Conservation (phyloP, 64 coral and sea anemone genomes). For the Astreopora myriophthalma region DNA sequence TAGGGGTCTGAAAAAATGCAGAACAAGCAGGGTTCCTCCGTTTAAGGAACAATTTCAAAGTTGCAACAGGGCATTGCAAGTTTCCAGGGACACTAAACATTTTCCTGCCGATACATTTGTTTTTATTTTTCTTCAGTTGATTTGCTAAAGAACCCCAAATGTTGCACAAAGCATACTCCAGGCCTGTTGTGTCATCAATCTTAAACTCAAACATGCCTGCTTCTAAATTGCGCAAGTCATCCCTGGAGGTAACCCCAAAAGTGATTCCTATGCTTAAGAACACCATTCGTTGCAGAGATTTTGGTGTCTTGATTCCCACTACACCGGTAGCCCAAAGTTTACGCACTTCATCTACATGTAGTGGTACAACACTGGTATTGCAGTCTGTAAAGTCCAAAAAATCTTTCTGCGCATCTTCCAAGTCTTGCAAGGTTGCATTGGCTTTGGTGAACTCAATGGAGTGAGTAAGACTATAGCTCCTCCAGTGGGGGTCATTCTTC, state of each 20-base stretch:
- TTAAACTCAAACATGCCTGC: slow-evolving; percentile 81
- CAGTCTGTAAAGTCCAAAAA: slow-evolving; percentile 23
- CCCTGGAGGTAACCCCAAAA: slow-evolving; percentile 83
- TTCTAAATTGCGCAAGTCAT: slow-evolving; percentile 68
- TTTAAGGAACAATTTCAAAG: slow-evolving; percentile 54
- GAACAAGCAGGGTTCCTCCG: slow-evolving; percentile 29
- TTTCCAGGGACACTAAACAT: slow-evolving; percentile 55
- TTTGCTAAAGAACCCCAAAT: slow-evolving; percentile 34
- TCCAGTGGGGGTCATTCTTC: slow-evolving; percentile 37
- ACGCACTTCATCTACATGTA: slow-evolving; percentile 64
- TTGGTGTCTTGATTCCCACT: slow-evolving; percentile 75
- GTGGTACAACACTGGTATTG: slow-evolving; percentile 25
- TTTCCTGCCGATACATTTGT: slow-evolving; percentile 42
- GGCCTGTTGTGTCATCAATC: slow-evolving; percentile 48
- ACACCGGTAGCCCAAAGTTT: slow-evolving; percentile 77
- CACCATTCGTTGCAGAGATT: slow-evolving; percentile 71
- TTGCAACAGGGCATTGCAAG: slow-evolving; percentile 43
- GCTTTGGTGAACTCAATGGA: not conserved
- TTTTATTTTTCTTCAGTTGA: slow-evolving; percentile 67
- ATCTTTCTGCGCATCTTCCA: not conserved
- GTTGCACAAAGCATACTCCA: slow-evolving; percentile 59
- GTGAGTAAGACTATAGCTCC: not conserved
- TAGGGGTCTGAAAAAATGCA: slow-evolving; percentile 84
- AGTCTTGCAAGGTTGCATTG: not conserved
- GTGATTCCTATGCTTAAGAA: slow-evolving; percentile 85